Conservation (phyloP, 2,797 vertebrate species). For the Platalea minor region DNA sequence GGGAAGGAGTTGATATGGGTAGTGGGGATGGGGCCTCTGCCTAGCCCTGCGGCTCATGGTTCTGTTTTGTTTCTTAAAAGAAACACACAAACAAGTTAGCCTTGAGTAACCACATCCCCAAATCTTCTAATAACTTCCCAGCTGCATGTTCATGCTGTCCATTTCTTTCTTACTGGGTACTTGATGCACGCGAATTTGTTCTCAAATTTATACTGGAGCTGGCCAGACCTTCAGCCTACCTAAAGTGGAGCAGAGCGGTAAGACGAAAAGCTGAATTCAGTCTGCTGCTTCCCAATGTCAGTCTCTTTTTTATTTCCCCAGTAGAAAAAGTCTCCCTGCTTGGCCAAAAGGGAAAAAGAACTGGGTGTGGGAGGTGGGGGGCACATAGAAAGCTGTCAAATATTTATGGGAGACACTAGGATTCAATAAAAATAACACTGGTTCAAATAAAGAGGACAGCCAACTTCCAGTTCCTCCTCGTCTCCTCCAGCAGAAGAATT, state of each 20-base stretch:
- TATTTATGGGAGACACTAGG: not conserved
- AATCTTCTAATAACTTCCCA: not conserved
- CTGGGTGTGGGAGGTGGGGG: rapidly evolving
- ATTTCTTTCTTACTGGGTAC: not conserved
- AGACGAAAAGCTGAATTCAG: not conserved
- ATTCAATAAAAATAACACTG: not conserved
- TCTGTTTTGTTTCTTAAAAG: not conserved
- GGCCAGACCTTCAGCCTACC: not conserved
- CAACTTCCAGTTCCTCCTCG: not conserved
- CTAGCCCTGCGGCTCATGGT: not conserved
- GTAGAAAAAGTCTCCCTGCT: not conserved
- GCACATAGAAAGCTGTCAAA: not conserved
- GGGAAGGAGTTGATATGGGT: not conserved
- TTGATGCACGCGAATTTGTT: not conserved
- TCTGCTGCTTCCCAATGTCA: rapidly evolving
- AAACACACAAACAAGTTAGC: not conserved
- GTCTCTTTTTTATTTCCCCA: not conserved
- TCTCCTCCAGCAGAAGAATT: not conserved
- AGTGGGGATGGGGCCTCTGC: not conserved
- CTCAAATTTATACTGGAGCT: not conserved
- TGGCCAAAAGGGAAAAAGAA: not conserved
- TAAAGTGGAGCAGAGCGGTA: not conserved
- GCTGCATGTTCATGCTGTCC: not conserved
- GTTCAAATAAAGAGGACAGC: not conserved
- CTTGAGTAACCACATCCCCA: not conserved